Evolutionary conservation across 2,113 vertebrate species (phyloP).

Genomic region (Pelodiscus sinensis): DNA sequence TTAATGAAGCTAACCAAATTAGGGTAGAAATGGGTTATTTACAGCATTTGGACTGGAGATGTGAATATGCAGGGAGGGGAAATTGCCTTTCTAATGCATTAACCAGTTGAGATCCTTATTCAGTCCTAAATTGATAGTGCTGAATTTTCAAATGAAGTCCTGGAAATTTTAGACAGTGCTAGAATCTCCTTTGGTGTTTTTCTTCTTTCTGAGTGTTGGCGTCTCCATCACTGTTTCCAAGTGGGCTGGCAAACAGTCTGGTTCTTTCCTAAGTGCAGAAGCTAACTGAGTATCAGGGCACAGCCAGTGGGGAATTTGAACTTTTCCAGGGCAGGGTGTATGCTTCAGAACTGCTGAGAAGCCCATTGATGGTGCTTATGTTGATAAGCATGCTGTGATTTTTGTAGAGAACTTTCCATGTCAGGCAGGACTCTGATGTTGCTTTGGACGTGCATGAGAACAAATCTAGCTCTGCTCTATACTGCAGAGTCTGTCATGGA

Average conservation of each 20-base stretch:
- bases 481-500: not conserved
- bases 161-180: not conserved
- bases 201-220: too few species aligned
- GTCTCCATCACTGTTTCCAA: too few species aligned
- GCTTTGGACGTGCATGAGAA: not conserved
- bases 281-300: not conserved
- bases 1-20: too few species aligned
- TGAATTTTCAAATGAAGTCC: too few species aligned
- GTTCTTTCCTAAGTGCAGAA: not conserved
- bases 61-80: too few species aligned
- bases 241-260: too few species aligned
- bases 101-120: too few species aligned
- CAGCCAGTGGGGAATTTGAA: not conserved
- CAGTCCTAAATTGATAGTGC: too few species aligned
- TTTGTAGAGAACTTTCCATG: not conserved
- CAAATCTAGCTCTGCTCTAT: rapidly evolving
- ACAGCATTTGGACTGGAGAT: too few species aligned
- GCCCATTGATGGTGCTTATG: rapidly evolving
- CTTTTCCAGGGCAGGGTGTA: not conserved
- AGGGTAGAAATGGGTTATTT: too few species aligned
- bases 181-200: not conserved
- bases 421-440: not conserved
- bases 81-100: too few species aligned
- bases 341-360: not conserved
- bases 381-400: rapidly evolving